Base-by-base conservation (phyloP, 1,140 invertebrate species). In the Pentalonia nigronervosa region DNA sequence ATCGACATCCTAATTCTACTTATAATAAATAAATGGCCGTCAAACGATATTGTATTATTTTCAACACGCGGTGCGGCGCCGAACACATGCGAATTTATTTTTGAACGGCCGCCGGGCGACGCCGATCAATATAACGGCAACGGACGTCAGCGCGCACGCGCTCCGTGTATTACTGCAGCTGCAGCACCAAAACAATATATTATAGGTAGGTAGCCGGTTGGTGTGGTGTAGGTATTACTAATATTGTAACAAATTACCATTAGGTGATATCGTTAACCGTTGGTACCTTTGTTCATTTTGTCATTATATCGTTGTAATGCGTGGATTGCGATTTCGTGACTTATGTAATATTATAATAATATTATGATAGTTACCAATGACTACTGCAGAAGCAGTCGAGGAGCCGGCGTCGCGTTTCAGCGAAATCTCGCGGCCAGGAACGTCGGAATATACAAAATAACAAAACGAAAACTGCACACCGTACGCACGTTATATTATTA, bases 1-100 rank as follows among this genome's bases (percentile, higher is more conserved):
- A n/a, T n/a, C n/a, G n/a, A n/a, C n/a, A n/a, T n/a, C n/a, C n/a
- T n/a, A n/a, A n/a, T n/a, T n/a, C n/a, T n/a, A n/a, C n/a, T n/a
- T 47, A 47, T 47, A 47, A 6, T 47, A 47, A 47, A 47, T 50
- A 17, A 50, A 50, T 50, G 14, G 30, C 30, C 30, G 30, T 9
- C 30, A n/a, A 67, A 67, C 4, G n/a, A 67, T 60, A 60, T 11
- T 60, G 30, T 30, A 60, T 7, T 60, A 30, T 60, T 60, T 0
- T 60, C 30, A n/a, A 76, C n/a, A 76, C 60, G 14, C 23, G 30
- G 14, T 30, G 17, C 17, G 7, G 1, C 4, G 45, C 11, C 23
- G 45, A 30, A 23, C 83, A 84, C 83, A 84, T 48, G 84, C 84
- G 11, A 87, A 17, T 87, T 47, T 87, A 87, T 87, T 87, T 87